Conservation (phyloP, 2,797 vertebrate species). For the Anableps anableps region DNA sequence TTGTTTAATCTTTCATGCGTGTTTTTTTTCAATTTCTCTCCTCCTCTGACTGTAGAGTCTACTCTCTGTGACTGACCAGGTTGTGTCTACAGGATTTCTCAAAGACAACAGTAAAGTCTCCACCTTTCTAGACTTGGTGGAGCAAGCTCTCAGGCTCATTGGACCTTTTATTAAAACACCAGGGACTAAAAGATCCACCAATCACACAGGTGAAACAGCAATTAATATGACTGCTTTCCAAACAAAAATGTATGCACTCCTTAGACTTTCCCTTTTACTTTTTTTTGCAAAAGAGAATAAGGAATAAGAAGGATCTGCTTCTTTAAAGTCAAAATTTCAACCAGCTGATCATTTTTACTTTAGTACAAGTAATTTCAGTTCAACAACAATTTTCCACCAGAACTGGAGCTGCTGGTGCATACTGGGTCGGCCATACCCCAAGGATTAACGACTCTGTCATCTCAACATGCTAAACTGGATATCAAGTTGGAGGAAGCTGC, state of each 20-base stretch:
- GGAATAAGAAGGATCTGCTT: no score
- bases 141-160: slow-evolving; percentile 57
- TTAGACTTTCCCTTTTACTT: not conserved
- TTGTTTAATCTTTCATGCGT: slow-evolving; percentile 18
- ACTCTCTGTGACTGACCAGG: slow-evolving; percentile 50
- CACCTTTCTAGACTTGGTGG: slow-evolving; percentile 63
- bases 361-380: not conserved
- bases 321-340: not conserved
- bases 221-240: not conserved
- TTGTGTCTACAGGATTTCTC: slow-evolving; percentile 47
- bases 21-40: slow-evolving; percentile 20
- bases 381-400: slow-evolving; percentile 48
- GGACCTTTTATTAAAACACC: slow-evolving; percentile 37
- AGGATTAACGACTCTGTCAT: slow-evolving; percentile 51
- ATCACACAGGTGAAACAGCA: slow-evolving; percentile 60
- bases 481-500: slow-evolving; percentile 76
- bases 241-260: not conserved
- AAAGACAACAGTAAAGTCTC: slow-evolving; percentile 60
- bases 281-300: not conserved
- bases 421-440: slow-evolving; percentile 40
- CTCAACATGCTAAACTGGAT: slow-evolving; percentile 39
- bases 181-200: slow-evolving; percentile 2
- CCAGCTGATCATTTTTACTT: not conserved
- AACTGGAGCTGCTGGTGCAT: slow-evolving; percentile 60
- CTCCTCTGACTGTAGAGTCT: slow-evolving; percentile 57